Percentiles rank a stretch among this genome's conserved stretches.
These are phyloP conservation scores for Pteromalus puparum DNA, from an alignment of 1,140 invertebrate species.

Conservation along the genomic window DNA sequence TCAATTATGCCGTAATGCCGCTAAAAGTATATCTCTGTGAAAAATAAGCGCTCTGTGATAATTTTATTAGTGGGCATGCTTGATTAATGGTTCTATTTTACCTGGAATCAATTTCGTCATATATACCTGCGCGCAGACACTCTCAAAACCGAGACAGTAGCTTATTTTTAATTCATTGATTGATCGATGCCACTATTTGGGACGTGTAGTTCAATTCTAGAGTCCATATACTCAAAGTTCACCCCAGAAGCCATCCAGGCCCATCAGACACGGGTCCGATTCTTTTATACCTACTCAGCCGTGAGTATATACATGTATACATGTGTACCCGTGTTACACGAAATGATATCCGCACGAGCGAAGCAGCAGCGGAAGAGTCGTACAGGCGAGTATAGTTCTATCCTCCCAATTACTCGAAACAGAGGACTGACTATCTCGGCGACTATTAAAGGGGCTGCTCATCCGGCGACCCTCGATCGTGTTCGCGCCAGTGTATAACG, in stretches of 20 bases:
- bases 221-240: background rate
- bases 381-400: background rate
- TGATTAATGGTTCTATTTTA: background rate
- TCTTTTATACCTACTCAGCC: background rate
- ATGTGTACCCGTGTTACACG: background rate
- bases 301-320: too few species aligned
- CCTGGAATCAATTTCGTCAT: background rate
- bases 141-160: background rate
- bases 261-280: background rate
- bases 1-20: slow-evolving; percentile 17
- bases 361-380: background rate
- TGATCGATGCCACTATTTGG: background rate
- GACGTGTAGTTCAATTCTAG: background rate
- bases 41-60: background rate
- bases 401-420: slow-evolving; percentile 36
- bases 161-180: background rate
- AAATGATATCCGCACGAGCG: background rate
- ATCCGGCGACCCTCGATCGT: slow-evolving; percentile 18
- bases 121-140: too few species aligned
- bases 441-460: slow-evolving; percentile 11
- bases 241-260: background rate
- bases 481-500: background rate
- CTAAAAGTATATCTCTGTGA: background rate
- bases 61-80: background rate
- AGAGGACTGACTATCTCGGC: slow-evolving; percentile 15